Percentiles rank a stretch among this genome's conserved stretches.
phyloP scores from a whole-genome alignment of 1,140 invertebrate genomes.

The Penaeus chinensis region DNA sequence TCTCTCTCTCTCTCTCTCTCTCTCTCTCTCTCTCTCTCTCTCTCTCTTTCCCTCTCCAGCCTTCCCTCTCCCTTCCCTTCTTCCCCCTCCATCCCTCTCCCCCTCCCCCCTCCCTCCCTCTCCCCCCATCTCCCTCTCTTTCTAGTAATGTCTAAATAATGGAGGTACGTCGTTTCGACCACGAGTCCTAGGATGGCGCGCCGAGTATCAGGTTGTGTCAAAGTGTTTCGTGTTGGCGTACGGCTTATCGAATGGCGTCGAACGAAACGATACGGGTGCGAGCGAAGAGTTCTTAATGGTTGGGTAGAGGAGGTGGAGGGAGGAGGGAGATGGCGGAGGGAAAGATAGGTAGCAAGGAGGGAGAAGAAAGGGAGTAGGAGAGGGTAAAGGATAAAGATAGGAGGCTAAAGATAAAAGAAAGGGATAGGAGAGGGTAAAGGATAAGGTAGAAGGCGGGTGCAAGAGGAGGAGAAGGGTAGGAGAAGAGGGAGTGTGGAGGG shows the following conservation, averaged over 20 bases:
- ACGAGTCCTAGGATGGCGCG: no score
- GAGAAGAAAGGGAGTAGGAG: background rate
- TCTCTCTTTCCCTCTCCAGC: background rate
- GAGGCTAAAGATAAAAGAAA: background rate
- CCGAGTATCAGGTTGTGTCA: no score
- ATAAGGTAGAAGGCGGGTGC: background rate
- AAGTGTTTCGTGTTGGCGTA: no score
- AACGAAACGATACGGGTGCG: no score
- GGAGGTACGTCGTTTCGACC: no score
- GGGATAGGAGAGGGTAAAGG: background rate
- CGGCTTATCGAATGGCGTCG: no score
- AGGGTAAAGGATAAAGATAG: background rate
- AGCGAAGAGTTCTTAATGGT: no score
- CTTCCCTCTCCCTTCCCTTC: background rate
- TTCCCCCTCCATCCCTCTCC: conserved; percentile 5
- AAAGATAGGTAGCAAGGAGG: background rate
- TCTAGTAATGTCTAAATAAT: no score
- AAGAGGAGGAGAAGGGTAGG: background rate
- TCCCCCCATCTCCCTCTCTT: conserved; percentile 25
- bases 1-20: background rate
- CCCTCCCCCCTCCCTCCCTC: conserved; percentile 11
- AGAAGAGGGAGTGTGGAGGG: background rate
- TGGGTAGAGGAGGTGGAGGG: background rate
- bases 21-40: background rate
- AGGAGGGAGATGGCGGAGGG: no score